Evolutionary conservation across 2,113 vertebrate genomes (phyloP).

Genomic region (Lepus europaeus): DNA sequence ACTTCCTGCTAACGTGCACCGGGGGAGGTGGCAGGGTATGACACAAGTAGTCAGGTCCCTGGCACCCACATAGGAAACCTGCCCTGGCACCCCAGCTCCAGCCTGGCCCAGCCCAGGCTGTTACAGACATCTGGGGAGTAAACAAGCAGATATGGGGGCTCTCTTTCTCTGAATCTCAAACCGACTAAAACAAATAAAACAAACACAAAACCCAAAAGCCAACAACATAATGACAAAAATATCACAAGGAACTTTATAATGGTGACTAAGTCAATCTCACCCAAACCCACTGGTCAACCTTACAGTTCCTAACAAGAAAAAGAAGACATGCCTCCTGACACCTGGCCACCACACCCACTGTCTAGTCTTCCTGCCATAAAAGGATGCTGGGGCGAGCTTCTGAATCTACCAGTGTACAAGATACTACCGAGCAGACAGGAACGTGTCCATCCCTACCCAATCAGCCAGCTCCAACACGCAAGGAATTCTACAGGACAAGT

Average conservation of each 20-base stretch:
- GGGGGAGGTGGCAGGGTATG: too few species aligned
- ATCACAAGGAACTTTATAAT: not conserved
- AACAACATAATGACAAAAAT: not conserved
- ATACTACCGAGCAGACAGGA: not conserved
- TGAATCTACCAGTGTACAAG: not conserved
- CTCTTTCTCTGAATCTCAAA: too few species aligned
- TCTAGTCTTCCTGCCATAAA: not conserved
- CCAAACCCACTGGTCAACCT: not conserved
- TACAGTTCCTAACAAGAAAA: not conserved
- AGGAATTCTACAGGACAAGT: not conserved
- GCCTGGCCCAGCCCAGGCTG: too few species aligned
- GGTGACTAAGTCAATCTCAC: not conserved
- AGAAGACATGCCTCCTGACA: not conserved
- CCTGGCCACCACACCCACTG: accelerated
- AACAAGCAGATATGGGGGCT: too few species aligned
- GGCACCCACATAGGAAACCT: too few species aligned
- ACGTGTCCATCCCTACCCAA: not conserved
- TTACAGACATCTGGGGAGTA: too few species aligned
- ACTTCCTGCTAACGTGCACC: too few species aligned
- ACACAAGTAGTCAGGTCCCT: too few species aligned
- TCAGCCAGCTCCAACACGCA: not conserved
- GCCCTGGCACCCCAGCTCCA: too few species aligned
- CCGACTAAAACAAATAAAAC: too few species aligned
- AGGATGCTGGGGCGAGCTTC: not conserved
- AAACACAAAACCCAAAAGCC: too few species aligned